Evolutionary conservation across 2,113 vertebrate species (phyloP), one percentile per base, ranked within the genome.

Genomic region (Xiphias gladius): DNA sequence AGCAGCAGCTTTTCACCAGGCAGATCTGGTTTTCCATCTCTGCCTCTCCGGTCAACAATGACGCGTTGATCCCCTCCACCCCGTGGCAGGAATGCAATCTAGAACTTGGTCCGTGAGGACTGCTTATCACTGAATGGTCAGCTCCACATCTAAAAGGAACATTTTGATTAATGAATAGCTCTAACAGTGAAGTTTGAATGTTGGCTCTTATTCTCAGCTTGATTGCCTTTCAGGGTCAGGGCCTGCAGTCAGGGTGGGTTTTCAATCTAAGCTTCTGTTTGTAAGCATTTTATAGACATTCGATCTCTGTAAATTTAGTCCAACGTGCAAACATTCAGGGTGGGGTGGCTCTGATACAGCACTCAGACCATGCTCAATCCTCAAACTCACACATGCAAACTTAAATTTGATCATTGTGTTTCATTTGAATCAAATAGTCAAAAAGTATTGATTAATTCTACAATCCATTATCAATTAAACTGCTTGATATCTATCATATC

Each of bases 21-120:
- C 59, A 79, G 73, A 84, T 76, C 62, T 80, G 80, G 13, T 84
- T 89, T 85, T 79, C 85, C 46, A 5, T 81, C 71, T 74, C 58
- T 65, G 70, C 84, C 68, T 84, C 71, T 67, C 76, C 2, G 28
- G 71, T 74, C 64, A 78, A 85, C 87, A 91, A 67, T 89, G 82
- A 85, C 76, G 63, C 84, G 88, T 92, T 86, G 79, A 89, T 1
- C 20, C 48, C 37, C 28, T 11, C 19, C 13, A 24, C 0, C 55
- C 67, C 4, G 1, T 69, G 46, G 65, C 66, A n/a, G 76, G 63
- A 74, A 84, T 81, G 64, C 68, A 73, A 75, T 79, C 48, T 67
- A 82, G 75, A 83, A 65, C 81, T 82, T 82, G 61, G 83, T 82
- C 72, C 46, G 2, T 7, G 26, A 22, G 62, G 80, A 68, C 83